Conservation (phyloP, 1,140 invertebrate species). For the Platyscapa corneri region DNA sequence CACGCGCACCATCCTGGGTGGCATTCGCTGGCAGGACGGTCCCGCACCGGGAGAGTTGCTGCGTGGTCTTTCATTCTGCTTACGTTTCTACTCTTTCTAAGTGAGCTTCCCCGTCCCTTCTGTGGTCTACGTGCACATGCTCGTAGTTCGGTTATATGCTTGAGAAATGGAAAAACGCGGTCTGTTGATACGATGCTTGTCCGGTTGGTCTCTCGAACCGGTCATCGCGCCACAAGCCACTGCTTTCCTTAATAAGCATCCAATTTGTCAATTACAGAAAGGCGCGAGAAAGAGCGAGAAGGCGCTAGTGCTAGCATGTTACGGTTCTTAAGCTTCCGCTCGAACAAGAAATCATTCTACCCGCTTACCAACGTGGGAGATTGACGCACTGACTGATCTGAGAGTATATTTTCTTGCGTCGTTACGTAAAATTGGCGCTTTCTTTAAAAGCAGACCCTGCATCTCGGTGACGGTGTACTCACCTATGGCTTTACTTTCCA, state of each 20-base stretch:
- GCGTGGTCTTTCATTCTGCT: neutral
- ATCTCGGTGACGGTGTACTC: too few species aligned
- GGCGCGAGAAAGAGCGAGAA: conserved; percentile 49
- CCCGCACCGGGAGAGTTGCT: conserved; percentile 28
- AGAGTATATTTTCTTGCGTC: too few species aligned
- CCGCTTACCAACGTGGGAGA: too few species aligned
- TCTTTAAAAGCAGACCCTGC: too few species aligned
- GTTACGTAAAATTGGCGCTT: neutral
- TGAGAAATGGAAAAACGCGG: neutral
- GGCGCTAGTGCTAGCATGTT: neutral
- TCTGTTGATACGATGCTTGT: neutral
- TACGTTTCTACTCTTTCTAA: conserved; percentile 14
- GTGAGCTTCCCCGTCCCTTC: neutral
- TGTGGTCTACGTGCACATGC: neutral
- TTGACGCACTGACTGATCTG: too few species aligned
- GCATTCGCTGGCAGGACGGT: conserved; percentile 72
- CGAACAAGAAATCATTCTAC: too few species aligned
- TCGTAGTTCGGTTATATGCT: neutral
- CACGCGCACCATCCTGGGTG: conserved; percentile 74
- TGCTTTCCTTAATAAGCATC: conserved; percentile 78
- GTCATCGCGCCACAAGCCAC: too few species aligned
- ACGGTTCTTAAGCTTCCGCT: too few species aligned
- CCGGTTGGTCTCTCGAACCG: conserved; percentile 58
- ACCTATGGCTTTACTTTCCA: too few species aligned
- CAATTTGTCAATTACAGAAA: conserved; percentile 80